Conservation (phyloP, 2,797 vertebrate genomes). For the Spinus olivaceus region DNA sequence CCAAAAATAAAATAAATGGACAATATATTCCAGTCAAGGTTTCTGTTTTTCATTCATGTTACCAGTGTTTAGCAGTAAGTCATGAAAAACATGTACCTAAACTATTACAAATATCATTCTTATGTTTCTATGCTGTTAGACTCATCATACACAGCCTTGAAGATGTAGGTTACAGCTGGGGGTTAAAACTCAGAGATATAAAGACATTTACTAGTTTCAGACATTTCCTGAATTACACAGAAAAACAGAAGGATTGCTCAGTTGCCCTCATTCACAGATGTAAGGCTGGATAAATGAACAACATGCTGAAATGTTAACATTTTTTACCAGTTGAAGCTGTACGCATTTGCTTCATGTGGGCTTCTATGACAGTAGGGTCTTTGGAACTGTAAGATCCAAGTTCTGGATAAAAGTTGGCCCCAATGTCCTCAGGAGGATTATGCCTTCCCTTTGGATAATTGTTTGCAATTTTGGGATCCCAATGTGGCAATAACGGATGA, state of each 20-base stretch:
- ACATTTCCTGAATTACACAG: neutral
- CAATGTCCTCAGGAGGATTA: conserved; percentile 91
- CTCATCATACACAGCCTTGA: neutral
- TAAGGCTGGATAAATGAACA: neutral
- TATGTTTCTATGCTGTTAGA: neutral
- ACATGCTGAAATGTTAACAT: neutral
- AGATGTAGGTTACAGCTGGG: neutral
- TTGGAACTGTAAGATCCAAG: conserved; percentile 93
- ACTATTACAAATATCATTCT: neutral
- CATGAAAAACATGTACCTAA: neutral
- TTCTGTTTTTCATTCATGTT: neutral
- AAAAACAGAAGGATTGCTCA: neutral
- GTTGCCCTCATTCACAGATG: neutral
- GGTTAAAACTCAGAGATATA: neutral
- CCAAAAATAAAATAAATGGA: neutral
- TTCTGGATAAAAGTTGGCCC: conserved; percentile 93
- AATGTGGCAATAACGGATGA: conserved; percentile 88
- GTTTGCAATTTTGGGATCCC: conserved; percentile 89
- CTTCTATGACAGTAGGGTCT: conserved; percentile 88
- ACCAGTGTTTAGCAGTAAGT: neutral
- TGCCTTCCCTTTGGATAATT: conserved; percentile 88
- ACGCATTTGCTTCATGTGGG: conserved; percentile 92
- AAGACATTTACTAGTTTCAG: neutral
- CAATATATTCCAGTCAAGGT: neutral
- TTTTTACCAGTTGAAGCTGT: conserved; percentile 90